Evolutionary conservation across 2,888 invertebrate genomes (phyloP).

Genomic region (Temnothorax rugatulus): DNA sequence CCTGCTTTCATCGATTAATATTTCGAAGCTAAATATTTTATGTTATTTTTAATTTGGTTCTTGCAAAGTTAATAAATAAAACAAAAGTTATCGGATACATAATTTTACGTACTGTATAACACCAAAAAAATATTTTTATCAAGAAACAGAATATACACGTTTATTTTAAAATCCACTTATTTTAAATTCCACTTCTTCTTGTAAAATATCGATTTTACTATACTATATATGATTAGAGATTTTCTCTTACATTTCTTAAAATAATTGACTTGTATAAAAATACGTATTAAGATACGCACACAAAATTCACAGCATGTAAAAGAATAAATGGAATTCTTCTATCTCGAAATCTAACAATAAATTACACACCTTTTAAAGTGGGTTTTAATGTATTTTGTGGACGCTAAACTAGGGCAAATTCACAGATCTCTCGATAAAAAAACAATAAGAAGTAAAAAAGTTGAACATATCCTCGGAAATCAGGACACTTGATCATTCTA

Average conservation of each 20-base stretch:
- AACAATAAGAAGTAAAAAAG: neutral
- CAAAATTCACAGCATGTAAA: neutral
- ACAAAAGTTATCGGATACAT: neutral
- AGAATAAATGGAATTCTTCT: neutral
- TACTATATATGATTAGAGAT: neutral
- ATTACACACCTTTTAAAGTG: neutral
- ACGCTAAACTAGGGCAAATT: neutral
- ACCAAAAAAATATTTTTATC: neutral
- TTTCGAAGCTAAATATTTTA: neutral
- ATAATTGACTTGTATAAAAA: neutral
- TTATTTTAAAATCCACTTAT: neutral
- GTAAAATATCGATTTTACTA: neutral
- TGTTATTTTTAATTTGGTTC: neutral
- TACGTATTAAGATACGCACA: neutral
- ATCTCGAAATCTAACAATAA: neutral
- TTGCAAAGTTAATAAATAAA: constrained; percentile 13
- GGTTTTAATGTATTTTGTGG: neutral
- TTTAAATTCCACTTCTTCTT: neutral
- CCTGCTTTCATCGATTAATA: neutral
- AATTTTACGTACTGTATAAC: neutral
- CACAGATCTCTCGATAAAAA: neutral
- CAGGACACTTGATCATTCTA: neutral
- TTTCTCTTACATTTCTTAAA: neutral
- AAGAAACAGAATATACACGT: neutral
- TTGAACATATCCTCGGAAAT: neutral